Evolutionary conservation across 2,888 invertebrate species (phyloP).

Genomic region (Cheilosia grossa): DNA sequence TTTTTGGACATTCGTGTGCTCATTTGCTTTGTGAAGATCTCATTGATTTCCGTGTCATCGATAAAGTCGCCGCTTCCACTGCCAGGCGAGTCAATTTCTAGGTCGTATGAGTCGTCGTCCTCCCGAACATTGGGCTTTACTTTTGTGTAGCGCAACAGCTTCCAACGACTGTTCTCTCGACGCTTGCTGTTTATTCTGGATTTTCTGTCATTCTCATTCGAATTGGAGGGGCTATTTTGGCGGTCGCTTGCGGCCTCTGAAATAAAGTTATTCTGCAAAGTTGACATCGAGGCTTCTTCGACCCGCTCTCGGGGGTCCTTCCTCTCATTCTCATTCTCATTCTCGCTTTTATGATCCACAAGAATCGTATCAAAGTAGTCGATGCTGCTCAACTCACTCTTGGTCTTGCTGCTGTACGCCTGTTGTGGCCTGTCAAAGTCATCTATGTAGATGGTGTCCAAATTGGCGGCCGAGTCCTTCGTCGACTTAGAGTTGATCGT

Average conservation of each 20-base stretch:
- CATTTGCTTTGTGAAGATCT: constrained; percentile 37
- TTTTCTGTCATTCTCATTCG: constrained; percentile 21
- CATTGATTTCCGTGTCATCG: constrained; percentile 67
- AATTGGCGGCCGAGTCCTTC: constrained; percentile 49
- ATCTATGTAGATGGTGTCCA: constrained; percentile 77
- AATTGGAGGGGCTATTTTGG: neutral
- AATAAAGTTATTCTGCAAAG: constrained; percentile 20
- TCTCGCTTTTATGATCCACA: constrained; percentile 54
- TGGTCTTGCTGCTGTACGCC: constrained; percentile 51
- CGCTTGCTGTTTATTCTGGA: constrained; percentile 49
- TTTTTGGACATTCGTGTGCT: constrained; percentile 29
- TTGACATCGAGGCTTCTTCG: constrained; percentile 11
- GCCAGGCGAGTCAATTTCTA: constrained; percentile 64
- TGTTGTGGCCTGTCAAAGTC: constrained; percentile 74
- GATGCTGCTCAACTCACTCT: constrained; percentile 38
- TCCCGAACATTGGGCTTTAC: neutral
- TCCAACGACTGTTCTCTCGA: constrained; percentile 1
- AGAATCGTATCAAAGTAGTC: constrained; percentile 55
- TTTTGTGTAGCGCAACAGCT: constrained; percentile 16
- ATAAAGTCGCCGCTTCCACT: constrained; percentile 77
- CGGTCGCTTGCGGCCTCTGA: neutral
- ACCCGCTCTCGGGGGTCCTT: neutral
- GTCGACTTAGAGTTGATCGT: constrained; percentile 19
- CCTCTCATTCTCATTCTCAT: constrained; percentile 4
- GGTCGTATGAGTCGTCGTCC: constrained; percentile 56